Evolutionary conservation across 2,113 vertebrate genomes (phyloP), one percentile per base, ranked within the genome.

Genomic region (Psettodes erumei): DNA sequence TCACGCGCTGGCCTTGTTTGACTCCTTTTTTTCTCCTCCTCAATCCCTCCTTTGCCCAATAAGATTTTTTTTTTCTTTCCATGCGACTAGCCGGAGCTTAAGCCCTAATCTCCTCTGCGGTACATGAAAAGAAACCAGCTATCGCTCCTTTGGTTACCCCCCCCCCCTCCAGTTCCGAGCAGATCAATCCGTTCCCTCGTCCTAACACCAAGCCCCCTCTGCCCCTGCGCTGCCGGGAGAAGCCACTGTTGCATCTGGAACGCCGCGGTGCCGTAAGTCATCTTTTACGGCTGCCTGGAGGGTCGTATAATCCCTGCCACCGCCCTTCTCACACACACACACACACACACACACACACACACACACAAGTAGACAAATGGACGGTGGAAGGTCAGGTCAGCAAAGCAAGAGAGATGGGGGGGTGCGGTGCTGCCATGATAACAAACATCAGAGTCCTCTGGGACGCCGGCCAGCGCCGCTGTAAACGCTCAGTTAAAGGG

Each of bases 201-300:
- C 59, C 42, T 42, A 23, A 62, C 66, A 60, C 53, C 74, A 59
- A 43, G 11, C 55, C 71, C 43, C 59, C 18, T 58, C 76, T 40
- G 15, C 48, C 74, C n/a, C 69, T 21, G 23, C 28, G 10, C 33
- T 38, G 40, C 74, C 47, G 4, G 45, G 40, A 67, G 73, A 65
- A 51, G 64, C 60, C 84, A 71, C 81, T 75, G 80, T 84, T 81
- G 81, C 81, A 77, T 77, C 66, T 64, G 27, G 47, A 88, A 35
- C 51, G 48, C 75, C 64, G 13, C 21, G 23, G 61, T 43, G 50
- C 54, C 55, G 61, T 81, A 81, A 73, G 72, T 89, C 79, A 83
- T 85, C 32, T 90, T 89, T 86, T 90, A 90, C 79, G 60, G 85
- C 81, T 75, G 83, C 79, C 86, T 72, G 66, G 88, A 88, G 87